phyloP scores from a whole-genome alignment of 2,113 vertebrate genomes.

The Numenius arquata region DNA sequence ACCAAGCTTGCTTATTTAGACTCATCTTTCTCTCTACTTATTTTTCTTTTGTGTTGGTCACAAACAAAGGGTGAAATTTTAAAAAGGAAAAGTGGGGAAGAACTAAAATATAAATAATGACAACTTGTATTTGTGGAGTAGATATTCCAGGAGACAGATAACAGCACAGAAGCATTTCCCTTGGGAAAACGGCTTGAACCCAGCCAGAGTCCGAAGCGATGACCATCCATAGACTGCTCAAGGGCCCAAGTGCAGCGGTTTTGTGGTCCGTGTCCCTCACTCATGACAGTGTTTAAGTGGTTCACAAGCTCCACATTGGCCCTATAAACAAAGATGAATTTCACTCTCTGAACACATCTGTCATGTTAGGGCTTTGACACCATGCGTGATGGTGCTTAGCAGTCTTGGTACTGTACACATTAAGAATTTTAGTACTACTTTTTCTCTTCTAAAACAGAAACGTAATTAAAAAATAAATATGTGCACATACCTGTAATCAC shows the following conservation, averaged over 20 bases:
- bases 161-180: neutral
- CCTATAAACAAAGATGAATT: constrained; percentile 31
- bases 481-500: neutral
- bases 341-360: constrained; percentile 10
- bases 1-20: neutral
- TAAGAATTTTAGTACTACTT: neutral
- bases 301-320: neutral
- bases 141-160: neutral
- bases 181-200: neutral
- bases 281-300: neutral
- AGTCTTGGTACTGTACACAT: neutral
- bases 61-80: neutral
- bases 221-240: neutral
- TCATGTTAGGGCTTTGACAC: constrained; percentile 5
- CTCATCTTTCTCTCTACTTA: neutral
- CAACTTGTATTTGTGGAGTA: neutral
- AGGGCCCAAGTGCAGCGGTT: neutral
- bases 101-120: neutral
- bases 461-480: neutral
- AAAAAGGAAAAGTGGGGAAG: neutral
- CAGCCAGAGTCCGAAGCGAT: fast-evolving
- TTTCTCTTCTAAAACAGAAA: neutral
- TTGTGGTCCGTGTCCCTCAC: neutral
- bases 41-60: neutral
- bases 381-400: neutral